Evolutionary conservation across 2,113 vertebrate genomes (phyloP).

Genomic region (Ammodytes marinus): DNA sequence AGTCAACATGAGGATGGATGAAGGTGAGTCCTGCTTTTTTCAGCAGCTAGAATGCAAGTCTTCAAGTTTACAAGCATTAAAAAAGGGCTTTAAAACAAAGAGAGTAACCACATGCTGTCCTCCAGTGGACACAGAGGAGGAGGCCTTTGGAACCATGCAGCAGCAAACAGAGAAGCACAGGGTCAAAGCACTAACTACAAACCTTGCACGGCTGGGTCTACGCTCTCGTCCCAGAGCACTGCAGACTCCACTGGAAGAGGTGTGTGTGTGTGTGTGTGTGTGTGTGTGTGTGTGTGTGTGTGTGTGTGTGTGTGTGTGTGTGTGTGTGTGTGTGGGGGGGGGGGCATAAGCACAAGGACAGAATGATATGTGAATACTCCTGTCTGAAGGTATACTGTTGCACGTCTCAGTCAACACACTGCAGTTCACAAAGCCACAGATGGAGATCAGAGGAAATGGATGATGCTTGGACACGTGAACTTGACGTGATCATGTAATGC

Average conservation of each 20-base stretch:
- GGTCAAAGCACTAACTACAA: constrained; percentile 58
- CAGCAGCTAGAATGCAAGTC: constrained; percentile 15
- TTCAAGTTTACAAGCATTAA: neutral
- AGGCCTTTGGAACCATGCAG: constrained; percentile 59
- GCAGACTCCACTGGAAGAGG: constrained; percentile 82
- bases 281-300: no score
- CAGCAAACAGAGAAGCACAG: constrained; percentile 15
- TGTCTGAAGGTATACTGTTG: constrained; percentile 3
- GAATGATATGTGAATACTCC: constrained; percentile 11
- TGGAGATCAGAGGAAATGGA: constrained; percentile 68
- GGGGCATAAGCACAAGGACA: constrained; percentile 35
- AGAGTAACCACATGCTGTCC: constrained; percentile 59
- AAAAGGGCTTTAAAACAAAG: neutral
- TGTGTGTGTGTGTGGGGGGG: constrained; percentile 4
- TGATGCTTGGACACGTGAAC: constrained; percentile 25
- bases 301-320: no score
- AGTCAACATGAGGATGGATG: neutral
- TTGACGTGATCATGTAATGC: constrained; percentile 45
- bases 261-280: no score
- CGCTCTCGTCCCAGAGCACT: constrained; percentile 78
- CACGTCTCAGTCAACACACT: constrained; percentile 31
- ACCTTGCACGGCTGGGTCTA: constrained; percentile 83
- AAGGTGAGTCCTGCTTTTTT: constrained; percentile 4
- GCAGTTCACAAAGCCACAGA: constrained; percentile 40
- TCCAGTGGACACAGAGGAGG: neutral